phyloP scores from a whole-genome alignment of 2,113 vertebrate species.

The Larimichthys polyactis region DNA sequence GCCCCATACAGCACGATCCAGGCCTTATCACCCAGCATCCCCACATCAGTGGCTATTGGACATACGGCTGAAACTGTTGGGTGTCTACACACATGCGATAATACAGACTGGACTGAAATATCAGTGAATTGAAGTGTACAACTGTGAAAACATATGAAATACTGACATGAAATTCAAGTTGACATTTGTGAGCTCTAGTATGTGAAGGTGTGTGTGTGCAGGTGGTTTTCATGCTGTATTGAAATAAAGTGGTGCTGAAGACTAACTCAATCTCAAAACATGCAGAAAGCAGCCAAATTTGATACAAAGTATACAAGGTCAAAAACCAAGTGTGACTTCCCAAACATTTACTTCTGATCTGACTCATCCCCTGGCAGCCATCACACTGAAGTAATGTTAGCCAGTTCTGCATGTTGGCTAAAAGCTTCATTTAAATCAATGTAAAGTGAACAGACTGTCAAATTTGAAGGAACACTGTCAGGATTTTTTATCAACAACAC shows the following conservation, averaged over 20 bases:
- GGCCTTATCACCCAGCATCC: neutral
- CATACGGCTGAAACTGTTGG: neutral
- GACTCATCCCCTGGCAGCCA: too few relatives aligned
- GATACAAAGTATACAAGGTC: neutral
- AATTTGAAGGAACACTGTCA: neutral
- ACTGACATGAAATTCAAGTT: neutral
- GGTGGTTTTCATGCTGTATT: neutral
- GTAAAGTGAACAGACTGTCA: neutral
- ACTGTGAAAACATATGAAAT: too few relatives aligned
- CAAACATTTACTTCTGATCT: neutral
- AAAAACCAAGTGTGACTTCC: neutral
- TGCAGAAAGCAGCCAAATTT: neutral
- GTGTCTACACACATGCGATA: neutral
- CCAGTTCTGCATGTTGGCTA: neutral
- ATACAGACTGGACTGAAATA: neutral
- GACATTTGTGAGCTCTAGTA: neutral
- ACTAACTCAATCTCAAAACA: too few relatives aligned
- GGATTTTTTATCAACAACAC: neutral
- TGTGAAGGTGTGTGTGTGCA: too few relatives aligned
- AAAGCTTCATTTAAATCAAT: neutral
- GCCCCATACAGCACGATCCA: neutral
- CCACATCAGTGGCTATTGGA: neutral
- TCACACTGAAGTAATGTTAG: neutral
- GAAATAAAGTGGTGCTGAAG: neutral
- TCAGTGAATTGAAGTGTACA: neutral